Evolutionary conservation across 2,113 vertebrate species (phyloP).

Genomic region (Hiodon alosoides): DNA sequence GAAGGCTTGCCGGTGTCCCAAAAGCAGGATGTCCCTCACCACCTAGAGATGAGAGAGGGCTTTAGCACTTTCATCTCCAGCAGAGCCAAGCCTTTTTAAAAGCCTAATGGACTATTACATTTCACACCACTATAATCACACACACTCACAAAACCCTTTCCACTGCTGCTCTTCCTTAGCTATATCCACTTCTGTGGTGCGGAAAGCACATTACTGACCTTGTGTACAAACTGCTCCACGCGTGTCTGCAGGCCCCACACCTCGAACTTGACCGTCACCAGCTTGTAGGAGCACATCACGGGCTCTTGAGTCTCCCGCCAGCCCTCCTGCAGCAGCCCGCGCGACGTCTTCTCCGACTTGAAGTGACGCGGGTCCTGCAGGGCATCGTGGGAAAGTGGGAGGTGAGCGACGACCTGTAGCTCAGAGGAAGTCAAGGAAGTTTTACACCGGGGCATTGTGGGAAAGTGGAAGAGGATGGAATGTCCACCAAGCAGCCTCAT

Average conservation of each 20-base stretch:
- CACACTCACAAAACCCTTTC: too few relatives aligned
- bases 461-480: too few relatives aligned
- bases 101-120: too few relatives aligned
- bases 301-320: conserved; percentile 87
- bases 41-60: conserved; percentile 61
- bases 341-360: conserved; percentile 86
- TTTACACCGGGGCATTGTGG: too few relatives aligned
- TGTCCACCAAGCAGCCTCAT: too few relatives aligned
- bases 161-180: too few relatives aligned
- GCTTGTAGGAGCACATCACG: conserved; percentile 98
- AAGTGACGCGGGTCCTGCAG: conserved; percentile 86
- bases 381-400: not conserved
- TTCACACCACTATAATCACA: too few relatives aligned
- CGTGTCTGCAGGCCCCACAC: conserved; percentile 97
- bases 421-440: too few relatives aligned
- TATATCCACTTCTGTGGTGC: too few relatives aligned
- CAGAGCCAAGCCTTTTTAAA: too few relatives aligned
- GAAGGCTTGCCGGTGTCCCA: conserved; percentile 94
- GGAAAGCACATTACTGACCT: conserved; percentile 58
- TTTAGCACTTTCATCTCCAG: not conserved
- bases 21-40: conserved; percentile 84
- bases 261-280: conserved; percentile 96
- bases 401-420: too few relatives aligned
- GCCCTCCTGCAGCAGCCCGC: conserved; percentile 83
- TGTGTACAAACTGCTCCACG: conserved; percentile 97